These are phyloP conservation scores for Coenonympha glycerion DNA, from an alignment of 2,888 invertebrate genomes.

Conservation along the genomic window DNA sequence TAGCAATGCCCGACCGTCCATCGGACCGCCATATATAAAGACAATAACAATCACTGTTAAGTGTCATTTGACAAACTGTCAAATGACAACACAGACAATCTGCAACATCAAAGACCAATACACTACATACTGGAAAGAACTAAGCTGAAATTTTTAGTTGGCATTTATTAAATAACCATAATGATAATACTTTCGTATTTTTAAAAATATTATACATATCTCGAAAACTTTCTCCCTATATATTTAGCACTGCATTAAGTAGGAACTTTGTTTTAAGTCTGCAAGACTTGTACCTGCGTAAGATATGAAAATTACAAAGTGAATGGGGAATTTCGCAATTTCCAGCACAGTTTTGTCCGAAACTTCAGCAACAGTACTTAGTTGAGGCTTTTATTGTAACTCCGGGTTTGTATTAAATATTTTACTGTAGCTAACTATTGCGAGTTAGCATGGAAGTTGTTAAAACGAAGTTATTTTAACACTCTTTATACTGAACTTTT, in stretches of 20 bases:
- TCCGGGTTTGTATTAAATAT: conserved; percentile 12
- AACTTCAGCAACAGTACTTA: conserved; percentile 8
- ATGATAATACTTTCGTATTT: neutral
- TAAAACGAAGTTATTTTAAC: neutral
- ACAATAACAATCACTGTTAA: too few relatives aligned
- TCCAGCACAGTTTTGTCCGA: conserved; percentile 8
- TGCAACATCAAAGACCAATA: too few relatives aligned
- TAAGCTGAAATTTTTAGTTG: too few relatives aligned
- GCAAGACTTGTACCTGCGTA: conserved; percentile 21
- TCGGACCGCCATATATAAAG: too few relatives aligned
- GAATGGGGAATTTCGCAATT: conserved; percentile 20
- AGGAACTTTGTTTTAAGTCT: conserved; percentile 20
- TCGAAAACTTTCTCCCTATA: conserved; percentile 14
- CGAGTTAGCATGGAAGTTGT: neutral
- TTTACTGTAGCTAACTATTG: conserved; percentile 4
- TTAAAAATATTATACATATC: neutral
- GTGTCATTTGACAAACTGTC: too few relatives aligned
- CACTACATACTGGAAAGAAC: too few relatives aligned
- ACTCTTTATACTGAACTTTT: neutral
- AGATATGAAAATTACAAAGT: conserved; percentile 24
- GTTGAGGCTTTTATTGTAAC: conserved; percentile 7
- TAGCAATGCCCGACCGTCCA: too few relatives aligned
- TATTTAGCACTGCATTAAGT: conserved; percentile 23
- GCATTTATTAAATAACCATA: too few relatives aligned
- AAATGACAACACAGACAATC: too few relatives aligned